phyloP scores from a whole-genome alignment of 2,113 vertebrate genomes.

The Bos javanicus region DNA sequence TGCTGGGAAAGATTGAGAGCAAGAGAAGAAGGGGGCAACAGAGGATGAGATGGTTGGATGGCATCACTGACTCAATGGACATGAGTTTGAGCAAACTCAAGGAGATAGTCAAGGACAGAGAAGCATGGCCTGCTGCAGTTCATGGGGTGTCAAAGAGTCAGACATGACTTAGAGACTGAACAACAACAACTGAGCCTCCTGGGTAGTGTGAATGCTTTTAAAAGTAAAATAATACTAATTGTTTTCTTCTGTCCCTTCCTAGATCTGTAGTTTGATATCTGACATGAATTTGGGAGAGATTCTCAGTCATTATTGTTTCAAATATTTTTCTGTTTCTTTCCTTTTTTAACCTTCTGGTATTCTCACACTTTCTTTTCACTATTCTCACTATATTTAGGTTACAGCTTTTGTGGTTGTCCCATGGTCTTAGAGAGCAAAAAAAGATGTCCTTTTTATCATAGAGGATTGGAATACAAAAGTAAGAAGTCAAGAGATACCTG shows the following conservation, averaged over 20 bases:
- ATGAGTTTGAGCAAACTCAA: neutral
- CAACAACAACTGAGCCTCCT: neutral
- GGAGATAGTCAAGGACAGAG: neutral
- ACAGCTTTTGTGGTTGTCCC: neutral
- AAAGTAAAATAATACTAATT: neutral
- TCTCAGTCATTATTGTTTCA: neutral
- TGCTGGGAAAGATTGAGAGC: neutral
- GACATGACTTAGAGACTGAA: accelerated
- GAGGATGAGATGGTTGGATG: neutral
- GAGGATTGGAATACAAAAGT: neutral
- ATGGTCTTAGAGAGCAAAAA: neutral
- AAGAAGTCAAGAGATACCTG: neutral
- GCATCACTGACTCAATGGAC: neutral
- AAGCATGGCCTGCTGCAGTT: neutral
- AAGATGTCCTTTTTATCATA: neutral
- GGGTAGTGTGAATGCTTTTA: neutral
- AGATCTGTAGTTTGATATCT: neutral
- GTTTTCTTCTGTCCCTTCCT: neutral
- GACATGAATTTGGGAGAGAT: neutral
- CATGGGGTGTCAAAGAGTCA: neutral
- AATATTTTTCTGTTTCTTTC: neutral
- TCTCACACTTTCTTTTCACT: neutral
- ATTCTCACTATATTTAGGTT: neutral
- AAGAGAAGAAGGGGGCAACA: neutral
- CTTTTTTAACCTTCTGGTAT: neutral